Conservation (phyloP, 2,888 invertebrate genomes). For the Microctonus hyperodae region DNA sequence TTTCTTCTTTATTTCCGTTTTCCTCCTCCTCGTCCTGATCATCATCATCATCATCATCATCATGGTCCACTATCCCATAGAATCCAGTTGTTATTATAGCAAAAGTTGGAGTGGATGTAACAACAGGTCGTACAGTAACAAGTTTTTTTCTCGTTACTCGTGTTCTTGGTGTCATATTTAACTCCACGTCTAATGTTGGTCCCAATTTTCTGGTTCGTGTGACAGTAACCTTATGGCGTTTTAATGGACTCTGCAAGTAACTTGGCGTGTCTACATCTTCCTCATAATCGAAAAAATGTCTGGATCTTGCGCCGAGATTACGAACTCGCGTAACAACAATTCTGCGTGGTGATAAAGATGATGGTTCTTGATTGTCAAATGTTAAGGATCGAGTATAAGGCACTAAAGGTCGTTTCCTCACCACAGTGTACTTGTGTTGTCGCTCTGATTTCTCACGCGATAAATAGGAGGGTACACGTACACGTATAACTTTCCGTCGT, state of each 20-base stretch:
- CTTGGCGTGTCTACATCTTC: conserved; percentile 23
- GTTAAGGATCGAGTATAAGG: conserved; percentile 42
- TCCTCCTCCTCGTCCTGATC: conserved; percentile 46
- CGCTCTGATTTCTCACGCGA: conserved; percentile 47
- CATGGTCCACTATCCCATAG: conserved; percentile 49
- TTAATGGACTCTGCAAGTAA: conserved; percentile 3
- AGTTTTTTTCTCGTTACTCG: conserved; percentile 57
- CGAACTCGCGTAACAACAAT: conserved; percentile 56
- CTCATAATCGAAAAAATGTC: conserved; percentile 26
- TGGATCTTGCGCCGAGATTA: conserved; percentile 42
- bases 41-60: conserved; percentile 47
- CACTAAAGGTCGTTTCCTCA: conserved; percentile 53
- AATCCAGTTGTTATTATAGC: conserved; percentile 61
- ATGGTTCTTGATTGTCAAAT: conserved; percentile 15
- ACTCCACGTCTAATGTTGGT: conserved; percentile 42
- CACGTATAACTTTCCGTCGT: conserved; percentile 56
- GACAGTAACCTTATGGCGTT: conserved; percentile 56
- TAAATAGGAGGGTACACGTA: conserved; percentile 57
- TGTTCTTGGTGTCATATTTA: conserved; percentile 36
- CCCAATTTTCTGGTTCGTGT: conserved; percentile 57
- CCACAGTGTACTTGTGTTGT: conserved; percentile 57
- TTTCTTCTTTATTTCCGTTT: conserved; percentile 30
- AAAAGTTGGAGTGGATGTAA: conserved; percentile 50
- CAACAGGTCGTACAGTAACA: conserved; percentile 54
- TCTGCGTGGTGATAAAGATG: conserved; percentile 46